Conservation (phyloP, 2,888 invertebrate genomes). For the Diachrysia chrysitis region DNA sequence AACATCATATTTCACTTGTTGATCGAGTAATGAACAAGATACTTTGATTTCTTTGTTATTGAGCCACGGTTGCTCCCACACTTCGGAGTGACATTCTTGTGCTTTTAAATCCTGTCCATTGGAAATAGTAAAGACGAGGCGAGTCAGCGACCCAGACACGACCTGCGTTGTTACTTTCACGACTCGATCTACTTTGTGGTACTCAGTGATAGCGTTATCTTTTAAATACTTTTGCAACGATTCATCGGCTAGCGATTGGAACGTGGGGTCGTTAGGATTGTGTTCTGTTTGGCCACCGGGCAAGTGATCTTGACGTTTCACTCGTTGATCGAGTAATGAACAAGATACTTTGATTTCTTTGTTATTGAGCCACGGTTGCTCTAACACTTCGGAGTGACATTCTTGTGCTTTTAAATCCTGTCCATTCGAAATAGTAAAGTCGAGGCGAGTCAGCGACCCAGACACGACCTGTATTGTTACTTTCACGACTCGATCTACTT, state of each 20-base stretch:
- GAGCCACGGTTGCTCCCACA: conserved; percentile 51
- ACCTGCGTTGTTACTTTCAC: conserved; percentile 8
- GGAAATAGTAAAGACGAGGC: conserved; percentile 1
- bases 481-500: conserved; percentile 41
- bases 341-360: conserved; percentile 43
- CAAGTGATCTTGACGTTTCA: neutral
- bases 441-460: conserved; percentile 46
- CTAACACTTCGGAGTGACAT: conserved; percentile 64
- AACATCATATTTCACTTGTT: conserved; percentile 19
- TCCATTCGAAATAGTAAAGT: conserved; percentile 37
- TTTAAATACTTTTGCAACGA: conserved; percentile 19
- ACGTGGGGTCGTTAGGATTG: conserved; percentile 15
- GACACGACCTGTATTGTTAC: conserved; percentile 57
- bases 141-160: conserved; percentile 1
- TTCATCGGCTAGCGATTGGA: conserved; percentile 12
- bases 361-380: conserved; percentile 57
- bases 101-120: neutral
- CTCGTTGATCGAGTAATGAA: neutral
- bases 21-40: conserved; percentile 36
- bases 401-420: conserved; percentile 13
- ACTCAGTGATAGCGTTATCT: neutral
- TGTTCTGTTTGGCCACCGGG: neutral
- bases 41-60: conserved; percentile 44
- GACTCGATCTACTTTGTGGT: conserved; percentile 15
- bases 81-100: conserved; percentile 8